Base-by-base conservation (phyloP, 2,113 vertebrate species). In the Fregata magnificens region DNA sequence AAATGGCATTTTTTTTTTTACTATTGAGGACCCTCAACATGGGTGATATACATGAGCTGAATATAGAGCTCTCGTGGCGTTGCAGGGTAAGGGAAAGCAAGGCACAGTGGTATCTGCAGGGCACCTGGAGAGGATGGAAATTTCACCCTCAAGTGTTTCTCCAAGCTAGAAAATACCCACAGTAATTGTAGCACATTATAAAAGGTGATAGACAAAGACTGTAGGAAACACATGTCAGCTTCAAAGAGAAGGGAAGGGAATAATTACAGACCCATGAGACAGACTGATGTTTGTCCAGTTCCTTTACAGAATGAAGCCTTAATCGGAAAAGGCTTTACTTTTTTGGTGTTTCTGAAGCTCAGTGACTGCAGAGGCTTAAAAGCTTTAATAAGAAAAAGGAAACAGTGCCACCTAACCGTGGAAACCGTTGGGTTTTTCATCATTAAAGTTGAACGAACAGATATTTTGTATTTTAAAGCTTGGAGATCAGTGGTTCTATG, bases 401-500 rank as follows among this genome's bases (percentile, higher is more conserved):
- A 98, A 98, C 85, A 98, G 95, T 97, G 97, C 97, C 98, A 98
- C 97, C 98, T 98, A 98, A 98, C 96, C 92, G 95, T 65, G 11
- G 32, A 65, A 92, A 44, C 8, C 10, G 5, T 40, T n/a, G n/a
- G n/a, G 65, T 79, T 87, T 85, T 85, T 90, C 14, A 24, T 53
- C 34, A 16, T 32, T 88, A n/a, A 69, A 65, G 3, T 9, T 5
- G 40, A 67, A 36, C 1, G 3, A 86, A 50, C 6, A 4, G 10
- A 22, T 72, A 52, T 52, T 79, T 79, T 52, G 1, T 36, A 11
- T 53, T 94, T 69, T 49, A 82, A 86, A 58, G 4, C 29, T 16
- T n/a, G n/a, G 8, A 31, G 20, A 6, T 36, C 7, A 3, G 3
- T 65, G 18, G 13, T 19, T 50, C 63, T 69, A 44, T 59, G 36